Base-by-base conservation (phyloP, 2,888 invertebrate genomes). In the Drosophila dives region DNA sequence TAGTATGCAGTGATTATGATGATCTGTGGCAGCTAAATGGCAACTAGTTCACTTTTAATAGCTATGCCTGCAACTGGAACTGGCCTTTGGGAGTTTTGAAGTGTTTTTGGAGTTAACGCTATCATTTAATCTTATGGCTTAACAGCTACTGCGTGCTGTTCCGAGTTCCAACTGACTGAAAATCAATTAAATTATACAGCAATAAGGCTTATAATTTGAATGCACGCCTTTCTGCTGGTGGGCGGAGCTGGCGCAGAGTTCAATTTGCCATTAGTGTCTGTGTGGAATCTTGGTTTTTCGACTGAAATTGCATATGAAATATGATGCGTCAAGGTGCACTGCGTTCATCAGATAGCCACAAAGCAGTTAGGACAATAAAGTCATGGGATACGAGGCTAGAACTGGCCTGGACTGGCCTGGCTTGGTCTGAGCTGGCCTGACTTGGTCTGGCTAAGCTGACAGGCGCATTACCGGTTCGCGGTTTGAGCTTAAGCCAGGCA, bases 41-140 rank as follows among this genome's bases (percentile, higher is more conserved):
- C 61, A 26, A 53, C 54, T 48, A 26, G 36, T 29, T 51, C 64
- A 70, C 23, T 75, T 81, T 80, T 81, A 69, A 77, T 77, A 34
- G 63, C 61, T 17, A 29, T 23, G 38, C 51, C 75, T 23, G 6
- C 23, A 15, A 53, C 42, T n/a, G 12, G 61, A 17, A 4, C 36
- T 45, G 54, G 56, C 20, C 12, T 29, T 32, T n/a, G 12, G 26
- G 29, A 32, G 10, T 20, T 38, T 32, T 32, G 38, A 29, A 2
- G 29, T 29, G 55, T 40, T 29, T 58, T 29, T 29, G 67, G 49
- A 77, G 84, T 87, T 87, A 89, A 86, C 87, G 81, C 87, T 75
- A 71, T 80, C 90, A 89, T 87, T 86, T 82, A 75, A 69, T 70
- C 80, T 86, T 86, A 88, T 88, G 58, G 77, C 76, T 34, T 64